Evolutionary conservation across 2,888 invertebrate genomes (phyloP).

Genomic region (Lepetodrilus schrolli): DNA sequence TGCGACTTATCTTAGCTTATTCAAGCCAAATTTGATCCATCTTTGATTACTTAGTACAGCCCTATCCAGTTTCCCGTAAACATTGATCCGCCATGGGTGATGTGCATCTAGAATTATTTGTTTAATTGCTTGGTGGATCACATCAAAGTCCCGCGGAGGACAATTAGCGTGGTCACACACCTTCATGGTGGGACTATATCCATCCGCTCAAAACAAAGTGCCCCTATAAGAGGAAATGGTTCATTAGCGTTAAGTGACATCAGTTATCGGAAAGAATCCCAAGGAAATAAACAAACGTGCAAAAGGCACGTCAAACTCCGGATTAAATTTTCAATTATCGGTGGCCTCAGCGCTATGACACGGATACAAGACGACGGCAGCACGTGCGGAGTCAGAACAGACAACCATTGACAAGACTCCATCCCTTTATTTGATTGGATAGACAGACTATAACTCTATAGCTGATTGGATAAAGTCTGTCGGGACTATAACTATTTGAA

Average conservation of each 20-base stretch:
- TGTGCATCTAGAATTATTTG: constrained; percentile 6
- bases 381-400: constrained; percentile 1
- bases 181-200: background rate
- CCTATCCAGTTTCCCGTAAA: background rate
- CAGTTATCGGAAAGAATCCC: constrained; percentile 4
- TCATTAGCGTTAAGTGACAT: constrained; percentile 20
- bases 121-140: constrained; percentile 21
- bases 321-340: constrained; percentile 25
- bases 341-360: background rate
- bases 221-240: constrained; percentile 11
- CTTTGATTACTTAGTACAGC: background rate
- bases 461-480: background rate
- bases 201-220: constrained; percentile 15
- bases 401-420: background rate
- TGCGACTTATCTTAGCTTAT: background rate
- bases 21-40: background rate
- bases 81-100: background rate
- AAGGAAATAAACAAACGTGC: constrained; percentile 12
- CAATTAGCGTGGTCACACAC: constrained; percentile 15
- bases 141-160: constrained; percentile 16
- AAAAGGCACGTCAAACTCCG: constrained; percentile 3
- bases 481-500: too few species aligned
- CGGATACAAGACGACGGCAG: background rate
- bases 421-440: background rate
- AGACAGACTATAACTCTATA: background rate